These are phyloP conservation scores for Caenorhabditis angaria DNA, from an alignment of 2,888 invertebrate species.

Conservation along the genomic window DNA sequence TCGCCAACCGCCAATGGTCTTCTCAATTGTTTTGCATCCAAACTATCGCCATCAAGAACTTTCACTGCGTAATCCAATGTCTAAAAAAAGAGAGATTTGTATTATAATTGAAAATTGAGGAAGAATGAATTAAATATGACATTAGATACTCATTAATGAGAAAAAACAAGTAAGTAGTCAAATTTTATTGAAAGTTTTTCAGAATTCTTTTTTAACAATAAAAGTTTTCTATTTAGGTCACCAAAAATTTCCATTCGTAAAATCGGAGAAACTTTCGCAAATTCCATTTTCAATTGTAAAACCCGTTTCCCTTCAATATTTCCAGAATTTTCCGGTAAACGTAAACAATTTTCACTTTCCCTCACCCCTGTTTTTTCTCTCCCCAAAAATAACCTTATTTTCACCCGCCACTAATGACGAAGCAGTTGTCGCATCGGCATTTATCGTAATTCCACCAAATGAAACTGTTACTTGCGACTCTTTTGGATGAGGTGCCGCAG, in stretches of 20 bases:
- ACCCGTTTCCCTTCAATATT: too few species aligned
- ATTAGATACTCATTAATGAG: not conserved
- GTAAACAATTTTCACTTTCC: too few species aligned
- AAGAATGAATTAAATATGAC: not conserved
- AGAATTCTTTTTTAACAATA: too few species aligned
- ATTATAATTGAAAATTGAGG: not conserved
- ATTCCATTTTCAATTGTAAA: too few species aligned
- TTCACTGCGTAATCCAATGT: slow-evolving; percentile 63
- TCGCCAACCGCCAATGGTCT: slow-evolving; percentile 70
- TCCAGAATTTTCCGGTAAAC: too few species aligned
- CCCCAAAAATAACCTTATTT: not conserved
- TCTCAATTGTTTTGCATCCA: slow-evolving; percentile 54
- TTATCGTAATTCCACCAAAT: slow-evolving; percentile 70
- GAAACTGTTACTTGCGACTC: slow-evolving; percentile 66
- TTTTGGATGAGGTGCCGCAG: slow-evolving; percentile 51
- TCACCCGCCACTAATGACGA: slow-evolving; percentile 2
- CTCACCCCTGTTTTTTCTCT: not conserved
- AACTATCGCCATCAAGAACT: slow-evolving; percentile 64
- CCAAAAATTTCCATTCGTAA: too few species aligned
- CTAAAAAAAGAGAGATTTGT: slow-evolving; percentile 7
- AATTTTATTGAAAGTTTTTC: slow-evolving; percentile 10
- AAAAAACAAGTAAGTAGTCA: slow-evolving; percentile 7
- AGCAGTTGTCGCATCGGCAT: slow-evolving; percentile 55
- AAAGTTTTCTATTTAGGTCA: too few species aligned
- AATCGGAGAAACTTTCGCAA: too few species aligned